Percentiles rank a stretch among this genome's conserved stretches.
phyloP scores from a whole-genome alignment of 2,888 invertebrate species.

The Ochropleura plecta region DNA sequence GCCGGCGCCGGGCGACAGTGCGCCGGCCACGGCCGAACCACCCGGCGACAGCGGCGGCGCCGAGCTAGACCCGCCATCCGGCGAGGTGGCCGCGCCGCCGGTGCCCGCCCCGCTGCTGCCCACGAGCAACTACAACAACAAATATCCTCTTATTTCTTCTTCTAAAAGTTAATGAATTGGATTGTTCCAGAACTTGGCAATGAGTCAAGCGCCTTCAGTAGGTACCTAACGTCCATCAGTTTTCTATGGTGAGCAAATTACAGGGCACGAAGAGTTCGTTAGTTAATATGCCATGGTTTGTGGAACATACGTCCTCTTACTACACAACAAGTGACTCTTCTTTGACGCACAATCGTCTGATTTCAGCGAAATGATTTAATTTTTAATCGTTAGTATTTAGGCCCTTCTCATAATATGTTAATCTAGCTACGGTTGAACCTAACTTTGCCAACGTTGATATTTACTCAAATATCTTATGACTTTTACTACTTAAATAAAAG shows the following conservation, averaged over 20 bases:
- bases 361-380: not conserved
- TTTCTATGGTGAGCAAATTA: not conserved
- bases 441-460: not conserved
- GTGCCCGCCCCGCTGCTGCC: conserved; percentile 94
- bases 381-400: not conserved
- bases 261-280: not conserved
- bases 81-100: conserved; percentile 94
- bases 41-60: conserved; percentile 94
- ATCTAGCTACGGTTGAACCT: not conserved
- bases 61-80: conserved; percentile 92
- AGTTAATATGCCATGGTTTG: not conserved
- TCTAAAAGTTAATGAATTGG: not conserved
- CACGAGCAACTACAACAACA: conserved; percentile 92
- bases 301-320: not conserved
- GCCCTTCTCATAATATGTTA: not conserved
- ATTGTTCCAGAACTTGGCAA: not conserved
- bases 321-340: not conserved
- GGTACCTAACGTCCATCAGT: not conserved
- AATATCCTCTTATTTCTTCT: conserved; percentile 12
- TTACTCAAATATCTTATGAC: not conserved
- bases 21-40: conserved; percentile 92
- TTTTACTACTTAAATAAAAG: not conserved
- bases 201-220: not conserved
- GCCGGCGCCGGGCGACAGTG: conserved; percentile 91
- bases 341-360: not conserved